phyloP scores from a whole-genome alignment of 2,888 invertebrate genomes.

The Rhagonycha lutea region DNA sequence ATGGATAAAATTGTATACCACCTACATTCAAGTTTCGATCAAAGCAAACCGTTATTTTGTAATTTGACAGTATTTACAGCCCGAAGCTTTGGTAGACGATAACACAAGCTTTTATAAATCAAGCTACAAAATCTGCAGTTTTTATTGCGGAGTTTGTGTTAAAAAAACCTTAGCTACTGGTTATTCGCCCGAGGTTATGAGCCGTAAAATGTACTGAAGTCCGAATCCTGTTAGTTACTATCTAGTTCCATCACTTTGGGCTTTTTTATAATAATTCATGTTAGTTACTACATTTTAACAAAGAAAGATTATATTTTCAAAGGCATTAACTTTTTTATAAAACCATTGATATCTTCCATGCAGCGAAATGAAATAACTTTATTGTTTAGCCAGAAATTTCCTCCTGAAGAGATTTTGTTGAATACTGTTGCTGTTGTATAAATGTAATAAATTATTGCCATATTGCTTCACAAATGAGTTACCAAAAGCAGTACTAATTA shows the following conservation, averaged over 20 bases:
- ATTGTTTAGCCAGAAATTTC: neutral
- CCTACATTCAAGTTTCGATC: constrained; percentile 9
- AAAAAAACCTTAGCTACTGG: constrained; percentile 23
- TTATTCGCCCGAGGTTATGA: constrained; percentile 34
- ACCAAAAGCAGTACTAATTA: neutral
- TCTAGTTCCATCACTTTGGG: constrained; percentile 5
- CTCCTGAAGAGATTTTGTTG: neutral
- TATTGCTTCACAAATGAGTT: neutral
- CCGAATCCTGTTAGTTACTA: constrained; percentile 21
- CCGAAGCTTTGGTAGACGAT: constrained; percentile 23
- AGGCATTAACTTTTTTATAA: neutral
- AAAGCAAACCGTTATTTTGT: constrained; percentile 23
- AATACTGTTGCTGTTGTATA: neutral
- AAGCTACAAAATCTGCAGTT: constrained; percentile 31
- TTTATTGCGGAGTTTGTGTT: constrained; percentile 32
- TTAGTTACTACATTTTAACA: neutral
- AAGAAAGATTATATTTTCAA: neutral
- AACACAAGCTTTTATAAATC: constrained; percentile 31
- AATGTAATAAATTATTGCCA: neutral
- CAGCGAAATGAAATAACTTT: neutral
- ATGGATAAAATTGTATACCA: neutral
- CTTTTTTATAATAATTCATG: constrained; percentile 4
- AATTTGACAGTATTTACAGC: constrained; percentile 30
- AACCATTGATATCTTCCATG: neutral
- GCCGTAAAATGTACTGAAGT: constrained; percentile 35